Base-by-base conservation (phyloP, 2,797 vertebrate genomes). In the Myotis daubentonii region DNA sequence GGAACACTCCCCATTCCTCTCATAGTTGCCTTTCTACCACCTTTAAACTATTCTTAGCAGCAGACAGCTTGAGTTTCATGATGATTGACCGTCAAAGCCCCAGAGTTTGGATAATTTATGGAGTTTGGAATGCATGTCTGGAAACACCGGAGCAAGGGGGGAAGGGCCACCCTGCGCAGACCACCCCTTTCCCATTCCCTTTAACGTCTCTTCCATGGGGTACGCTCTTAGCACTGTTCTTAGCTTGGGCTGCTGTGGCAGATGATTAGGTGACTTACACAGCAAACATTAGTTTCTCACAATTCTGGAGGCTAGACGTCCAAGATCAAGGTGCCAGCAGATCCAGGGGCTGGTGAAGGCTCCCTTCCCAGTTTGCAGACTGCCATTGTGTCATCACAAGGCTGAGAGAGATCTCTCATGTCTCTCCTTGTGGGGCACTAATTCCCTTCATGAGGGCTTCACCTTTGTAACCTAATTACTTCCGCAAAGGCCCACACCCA, bases 311-410 rank as follows among this genome's bases (percentile, higher is more conserved):
- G 6, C 74, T n/a, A 10, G 41, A 71, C 12, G 4, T 19, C n/a
- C 51, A 70, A 38, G 5, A 11, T 25, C 9, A 62, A 62, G 33
- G 20, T 17, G 13, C 25, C 19, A 9, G 49, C 30, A 49, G 17
- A 23, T 8, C 13, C 28, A 30, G 12, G 36, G 12, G 17, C 68
- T n/a, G 13, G 6, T 12, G 62, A 36, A n/a, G 38, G 7, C 62
- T 7, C 0, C 0, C 41, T 62, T 51, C 20, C 15, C 25, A 3
- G 3, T 28, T 68, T 81, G 51, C 22, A 28, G 82, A 70, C 23
- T 12, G 33, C 33, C 5, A 0, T n/a, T 3, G 47, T 71, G 12
- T 44, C 17, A 1, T 70, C 74, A 41, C 2, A n/a, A 0, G 10
- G 20, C 53, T 20, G n/a, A 87, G 41, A 44, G 5, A 30, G 6